Evolutionary conservation across 2,888 invertebrate species (phyloP), one percentile per base, ranked within the genome.

Genomic region (Caenorhabditis sp.): DNA sequence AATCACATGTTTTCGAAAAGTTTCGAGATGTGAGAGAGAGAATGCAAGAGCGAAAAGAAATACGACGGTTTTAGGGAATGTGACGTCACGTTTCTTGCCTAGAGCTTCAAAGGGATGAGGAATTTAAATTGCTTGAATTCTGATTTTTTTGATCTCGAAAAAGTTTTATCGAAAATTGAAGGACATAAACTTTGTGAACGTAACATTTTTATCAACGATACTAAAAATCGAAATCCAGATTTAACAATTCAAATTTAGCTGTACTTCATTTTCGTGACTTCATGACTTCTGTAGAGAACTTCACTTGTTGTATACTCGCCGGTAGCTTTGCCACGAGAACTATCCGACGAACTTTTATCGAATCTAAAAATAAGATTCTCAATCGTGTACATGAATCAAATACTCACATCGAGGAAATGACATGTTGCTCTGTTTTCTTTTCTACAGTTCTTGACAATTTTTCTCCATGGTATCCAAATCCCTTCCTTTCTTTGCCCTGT

Each of bases 401-500:
- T 61, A 62, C 78, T 14, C 58, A 81, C 76, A 63, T 62, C 12
- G 76, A 77, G 14, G 70, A 62, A 24, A 81, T 81, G 36, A 59
- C 19, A 58, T 79, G 76, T 4, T 43, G 27, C 5, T 53, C 51
- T 6, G 58, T 36, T 21, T 14, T 51, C 55, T 76, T 79, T 14
- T 57, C 55, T 5, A 75, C 70, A 51, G 60, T 24, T 43, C 81
- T 65, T 23, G 78, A 76, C 37, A 81, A 43, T 49, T 71, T 76
- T 64, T 81, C 79, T 59, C 82, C 82, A 19, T 69, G 58, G 27
- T 81, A 84, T n/a, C 84, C 84, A 27, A 84, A 58, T 51, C 84
- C 84, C 6, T 26, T 66, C 43, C 69, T 64, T 27, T 75, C 78
- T 23, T 64, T 69, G 12, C 79, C 71, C 12, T 49, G 43, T 61